A percentile compares a stretch with the other conserved stretches of the same genome.
Conservation (phyloP, 1,140 invertebrate genomes). For the Wiebesia pumilae region DNA sequence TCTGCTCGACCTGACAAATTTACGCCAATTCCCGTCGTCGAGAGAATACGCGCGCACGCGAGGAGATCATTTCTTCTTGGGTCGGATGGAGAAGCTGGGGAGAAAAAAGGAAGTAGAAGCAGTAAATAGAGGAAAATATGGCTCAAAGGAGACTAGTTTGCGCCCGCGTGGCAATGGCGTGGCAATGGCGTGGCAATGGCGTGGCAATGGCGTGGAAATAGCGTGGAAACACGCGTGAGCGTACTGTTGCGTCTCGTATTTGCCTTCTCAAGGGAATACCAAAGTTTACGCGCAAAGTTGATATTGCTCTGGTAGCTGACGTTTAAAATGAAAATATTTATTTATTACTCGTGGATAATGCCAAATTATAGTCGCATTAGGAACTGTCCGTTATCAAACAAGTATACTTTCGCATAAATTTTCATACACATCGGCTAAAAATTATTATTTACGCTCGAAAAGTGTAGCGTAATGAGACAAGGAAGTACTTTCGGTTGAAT, state of each 20-base stretch:
- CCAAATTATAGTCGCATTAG: neutral
- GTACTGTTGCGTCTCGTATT: neutral
- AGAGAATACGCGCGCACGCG: neutral
- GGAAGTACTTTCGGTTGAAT: too few species aligned
- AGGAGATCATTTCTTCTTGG: too few species aligned
- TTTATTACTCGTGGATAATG: neutral
- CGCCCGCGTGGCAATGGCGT: neutral
- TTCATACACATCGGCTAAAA: neutral
- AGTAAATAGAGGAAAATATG: neutral
- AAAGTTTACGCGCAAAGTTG: neutral
- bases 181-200: neutral
- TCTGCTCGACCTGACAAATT: slow-evolving; percentile 1
- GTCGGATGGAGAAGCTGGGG: too few species aligned
- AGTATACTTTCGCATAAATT: neutral
- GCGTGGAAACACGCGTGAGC: neutral
- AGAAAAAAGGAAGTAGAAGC: neutral
- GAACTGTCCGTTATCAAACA: neutral
- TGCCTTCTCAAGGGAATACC: neutral
- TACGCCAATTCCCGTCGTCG: neutral
- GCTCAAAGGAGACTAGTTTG: neutral
- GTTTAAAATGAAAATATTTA: neutral
- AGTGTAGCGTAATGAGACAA: too few species aligned
- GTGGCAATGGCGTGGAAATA: neutral
- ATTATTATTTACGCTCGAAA: neutral
- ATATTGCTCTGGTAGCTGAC: neutral